Percentiles rank a stretch among this genome's conserved stretches.
Conservation (phyloP, 2,888 invertebrate genomes). For the Erebia ligea region DNA sequence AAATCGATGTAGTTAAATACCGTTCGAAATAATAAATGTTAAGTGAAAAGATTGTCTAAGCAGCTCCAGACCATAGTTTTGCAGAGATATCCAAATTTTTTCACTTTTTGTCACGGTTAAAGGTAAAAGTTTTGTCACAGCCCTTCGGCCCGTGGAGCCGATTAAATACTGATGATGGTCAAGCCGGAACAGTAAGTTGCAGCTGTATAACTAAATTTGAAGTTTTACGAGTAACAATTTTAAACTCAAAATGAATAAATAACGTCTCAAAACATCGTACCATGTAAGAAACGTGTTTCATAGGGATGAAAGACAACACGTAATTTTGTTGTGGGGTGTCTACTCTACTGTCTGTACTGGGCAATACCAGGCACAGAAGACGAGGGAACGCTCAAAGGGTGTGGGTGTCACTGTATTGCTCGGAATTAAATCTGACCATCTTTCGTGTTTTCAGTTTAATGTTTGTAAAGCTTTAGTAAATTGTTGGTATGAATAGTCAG, state of each 20-base stretch:
- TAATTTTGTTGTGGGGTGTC: conserved; percentile 51
- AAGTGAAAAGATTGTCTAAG: too few species aligned
- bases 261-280: neutral
- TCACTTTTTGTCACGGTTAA: too few species aligned
- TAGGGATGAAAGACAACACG: conserved; percentile 8
- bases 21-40: too few species aligned
- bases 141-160: too few species aligned
- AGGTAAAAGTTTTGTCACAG: too few species aligned
- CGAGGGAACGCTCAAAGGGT: conserved; percentile 45
- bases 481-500: neutral
- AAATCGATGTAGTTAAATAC: neutral
- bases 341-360: too few species aligned
- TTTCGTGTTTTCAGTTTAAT: neutral
- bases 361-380: conserved; percentile 61
- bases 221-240: neutral
- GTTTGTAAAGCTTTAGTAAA: neutral
- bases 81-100: too few species aligned
- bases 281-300: conserved; percentile 8
- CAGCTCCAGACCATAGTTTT: too few species aligned
- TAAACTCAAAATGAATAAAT: neutral
- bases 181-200: too few species aligned
- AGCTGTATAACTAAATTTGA: neutral
- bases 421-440: conserved; percentile 3
- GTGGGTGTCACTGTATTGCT: conserved; percentile 44
- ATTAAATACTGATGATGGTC: too few species aligned